These are phyloP conservation scores for Crocuta crocuta DNA, from an alignment of 2,113 vertebrate species.

Conservation along the genomic window DNA sequence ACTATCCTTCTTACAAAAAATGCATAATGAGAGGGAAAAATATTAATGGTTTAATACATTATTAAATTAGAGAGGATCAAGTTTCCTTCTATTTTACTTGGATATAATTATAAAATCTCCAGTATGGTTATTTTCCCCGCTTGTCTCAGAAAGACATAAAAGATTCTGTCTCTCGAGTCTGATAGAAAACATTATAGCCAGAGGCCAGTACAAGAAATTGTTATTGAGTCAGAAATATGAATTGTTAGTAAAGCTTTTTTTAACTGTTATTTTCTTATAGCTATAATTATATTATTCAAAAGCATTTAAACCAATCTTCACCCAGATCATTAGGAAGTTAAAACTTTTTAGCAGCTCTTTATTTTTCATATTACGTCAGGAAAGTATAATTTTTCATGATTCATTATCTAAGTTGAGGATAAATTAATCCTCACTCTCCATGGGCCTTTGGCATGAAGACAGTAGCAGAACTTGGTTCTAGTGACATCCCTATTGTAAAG, in stretches of 20 bases:
- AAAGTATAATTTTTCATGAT: not conserved
- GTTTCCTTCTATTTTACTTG: conserved; percentile 54
- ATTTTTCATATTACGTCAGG: not conserved
- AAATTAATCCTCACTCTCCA: not conserved
- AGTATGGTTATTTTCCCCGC: not conserved
- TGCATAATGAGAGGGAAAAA: conserved; percentile 18
- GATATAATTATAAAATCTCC: conserved; percentile 54
- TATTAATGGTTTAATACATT: conserved; percentile 59
- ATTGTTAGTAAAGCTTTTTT: conserved; percentile 11
- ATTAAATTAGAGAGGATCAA: conserved; percentile 31
- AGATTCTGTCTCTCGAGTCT: conserved; percentile 5
- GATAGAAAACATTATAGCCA: conserved; percentile 50
- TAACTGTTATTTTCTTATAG: conserved; percentile 14
- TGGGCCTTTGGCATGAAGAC: not conserved
- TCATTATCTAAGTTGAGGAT: conserved; percentile 8
- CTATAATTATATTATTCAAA: conserved; percentile 63
- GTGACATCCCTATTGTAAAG: not conserved
- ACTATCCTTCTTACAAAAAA: conserved; percentile 22
- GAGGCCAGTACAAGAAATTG: conserved; percentile 38
- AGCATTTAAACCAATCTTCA: conserved; percentile 31
- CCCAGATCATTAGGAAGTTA: not conserved
- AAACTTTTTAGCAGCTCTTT: not conserved
- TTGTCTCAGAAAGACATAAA: conserved; percentile 66
- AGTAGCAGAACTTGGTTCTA: not conserved
- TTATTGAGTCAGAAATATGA: conserved; percentile 12